These are phyloP conservation scores for Troides helena DNA, from an alignment of 2,888 invertebrate species.

Conservation along the genomic window DNA sequence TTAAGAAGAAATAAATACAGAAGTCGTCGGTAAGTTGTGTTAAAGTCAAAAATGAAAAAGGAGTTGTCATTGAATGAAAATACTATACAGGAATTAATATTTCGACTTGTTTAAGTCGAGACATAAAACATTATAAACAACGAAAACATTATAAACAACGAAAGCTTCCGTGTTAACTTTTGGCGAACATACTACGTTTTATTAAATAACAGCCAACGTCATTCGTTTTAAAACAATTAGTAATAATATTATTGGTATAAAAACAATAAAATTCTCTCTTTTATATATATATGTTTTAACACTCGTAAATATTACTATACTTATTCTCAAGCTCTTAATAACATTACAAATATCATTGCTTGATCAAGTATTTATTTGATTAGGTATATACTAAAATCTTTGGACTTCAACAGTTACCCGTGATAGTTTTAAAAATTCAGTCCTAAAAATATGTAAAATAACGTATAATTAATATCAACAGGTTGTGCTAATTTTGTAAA, in stretches of 20 bases:
- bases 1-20: neutral
- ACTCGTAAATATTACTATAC: too few species aligned
- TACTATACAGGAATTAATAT: conserved; percentile 5
- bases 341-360: too few species aligned
- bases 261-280: neutral
- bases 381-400: too few species aligned
- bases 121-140: neutral
- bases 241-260: neutral
- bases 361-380: too few species aligned
- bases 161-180: conserved; percentile 3
- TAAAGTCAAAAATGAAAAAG: neutral
- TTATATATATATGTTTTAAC: too few species aligned
- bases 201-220: neutral
- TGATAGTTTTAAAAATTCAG: too few species aligned
- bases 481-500: too few species aligned
- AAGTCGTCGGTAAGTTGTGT: neutral
- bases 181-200: neutral
- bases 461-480: too few species aligned
- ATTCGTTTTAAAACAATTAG: neutral
- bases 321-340: too few species aligned
- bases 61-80: neutral
- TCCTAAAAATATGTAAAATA: too few species aligned
- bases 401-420: too few species aligned
- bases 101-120: neutral
- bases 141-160: neutral